Evolutionary conservation across 2,888 invertebrate genomes (phyloP), one percentile per base, ranked within the genome.

Genomic region (Latrodectus hesperus): DNA sequence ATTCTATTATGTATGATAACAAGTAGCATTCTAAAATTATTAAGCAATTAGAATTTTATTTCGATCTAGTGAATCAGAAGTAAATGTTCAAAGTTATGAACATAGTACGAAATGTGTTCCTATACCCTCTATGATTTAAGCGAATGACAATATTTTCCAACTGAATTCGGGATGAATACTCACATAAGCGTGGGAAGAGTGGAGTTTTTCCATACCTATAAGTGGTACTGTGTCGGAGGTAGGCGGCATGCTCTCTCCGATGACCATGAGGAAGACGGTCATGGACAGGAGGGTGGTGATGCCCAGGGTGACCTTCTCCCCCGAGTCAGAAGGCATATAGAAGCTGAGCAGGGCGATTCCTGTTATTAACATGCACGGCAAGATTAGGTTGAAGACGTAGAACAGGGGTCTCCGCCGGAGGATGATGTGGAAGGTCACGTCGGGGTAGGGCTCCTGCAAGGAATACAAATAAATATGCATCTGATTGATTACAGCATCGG

Each of bases 261-360:
- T 96, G 71, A 96, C 95, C 96, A 96, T 96, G 89, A 96, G 94
- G 92, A 96, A 96, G 60, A 96, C 96, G 0, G 96, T 96, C 95
- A 96, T 96, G 38, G 96, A 96, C 16, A 96, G 94, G n/a, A 96
- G 94, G 8, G 96, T 96, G 90, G 96, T 96, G 91, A 96, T 96
- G 49, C 96, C 96, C 49, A 96, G 93, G 1, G 96, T 96, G 88
- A 96, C 96, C 92, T 96, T 96, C 92, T 96, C 96, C 0, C 96
- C 96, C 6, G 96, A 96, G 92, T 96, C 96, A 70, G 96, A 96
- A 51, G 96, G 96, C 91, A 96, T 96, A 94, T 96, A 96, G 93
- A 96, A 96, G 84, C 96, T 96, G 90, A 96, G 93, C 75, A 96
- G 93, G 75, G 96, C 96, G 90, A 96, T 96, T 81, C 96, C 95